Percentiles rank a stretch among this genome's conserved stretches.
phyloP scores from a whole-genome alignment of 2,888 invertebrate species.

The Sinelater perroti region DNA sequence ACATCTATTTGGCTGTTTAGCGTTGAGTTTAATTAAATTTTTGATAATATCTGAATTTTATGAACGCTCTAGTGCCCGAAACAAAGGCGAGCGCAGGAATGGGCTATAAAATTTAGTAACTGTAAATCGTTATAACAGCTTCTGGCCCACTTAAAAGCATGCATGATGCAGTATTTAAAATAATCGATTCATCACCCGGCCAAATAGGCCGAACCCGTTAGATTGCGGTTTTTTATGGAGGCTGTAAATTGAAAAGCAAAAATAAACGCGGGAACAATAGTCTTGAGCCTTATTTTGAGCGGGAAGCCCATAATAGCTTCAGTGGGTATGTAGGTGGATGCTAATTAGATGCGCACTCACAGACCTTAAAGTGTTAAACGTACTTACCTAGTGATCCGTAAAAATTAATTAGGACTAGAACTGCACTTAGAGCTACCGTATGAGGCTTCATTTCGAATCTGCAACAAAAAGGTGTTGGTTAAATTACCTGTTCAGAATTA shows the following conservation, averaged over 20 bases:
- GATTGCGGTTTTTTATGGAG: slow-evolving; percentile 15
- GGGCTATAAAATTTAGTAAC: slow-evolving; percentile 21
- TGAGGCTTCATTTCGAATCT: slow-evolving; percentile 49
- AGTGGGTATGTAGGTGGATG: too few species aligned
- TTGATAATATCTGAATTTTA: too few species aligned
- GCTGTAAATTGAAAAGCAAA: slow-evolving; percentile 1
- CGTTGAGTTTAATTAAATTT: too few species aligned
- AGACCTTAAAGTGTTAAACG: too few species aligned
- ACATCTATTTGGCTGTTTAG: too few species aligned
- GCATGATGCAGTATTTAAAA: slow-evolving; percentile 8
- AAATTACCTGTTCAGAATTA: too few species aligned
- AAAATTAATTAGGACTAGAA: slow-evolving; percentile 54
- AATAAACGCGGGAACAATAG: not conserved
- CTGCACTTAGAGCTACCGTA: slow-evolving; percentile 45
- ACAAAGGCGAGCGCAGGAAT: too few species aligned
- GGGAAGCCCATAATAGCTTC: too few species aligned
- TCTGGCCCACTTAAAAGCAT: slow-evolving; percentile 11
- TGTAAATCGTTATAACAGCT: slow-evolving; percentile 12
- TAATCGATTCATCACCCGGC: slow-evolving; percentile 2
- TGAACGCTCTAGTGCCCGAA: too few species aligned
- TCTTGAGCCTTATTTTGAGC: too few species aligned
- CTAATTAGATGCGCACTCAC: too few species aligned
- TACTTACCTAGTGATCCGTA: slow-evolving; percentile 54
- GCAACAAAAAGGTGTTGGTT: slow-evolving; percentile 20
- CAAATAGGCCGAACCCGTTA: slow-evolving; percentile 22